These are phyloP conservation scores for Hypsopygia costalis DNA, from an alignment of 2,888 invertebrate genomes.

Conservation along the genomic window DNA sequence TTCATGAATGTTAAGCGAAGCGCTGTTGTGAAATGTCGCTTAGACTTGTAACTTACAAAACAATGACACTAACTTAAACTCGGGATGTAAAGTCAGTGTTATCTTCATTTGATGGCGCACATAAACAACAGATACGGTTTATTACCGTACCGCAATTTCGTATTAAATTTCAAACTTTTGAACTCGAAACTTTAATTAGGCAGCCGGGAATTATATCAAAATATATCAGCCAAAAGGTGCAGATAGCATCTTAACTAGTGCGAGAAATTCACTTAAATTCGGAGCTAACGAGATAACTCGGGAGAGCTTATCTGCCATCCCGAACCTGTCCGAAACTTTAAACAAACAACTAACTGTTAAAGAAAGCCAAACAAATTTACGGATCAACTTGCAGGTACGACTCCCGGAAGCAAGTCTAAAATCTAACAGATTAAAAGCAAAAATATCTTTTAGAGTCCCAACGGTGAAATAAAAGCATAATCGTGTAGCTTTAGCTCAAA, in stretches of 20 bases:
- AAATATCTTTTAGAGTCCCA: slow-evolving; percentile 36
- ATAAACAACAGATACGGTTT: slow-evolving; percentile 67
- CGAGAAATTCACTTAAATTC: slow-evolving; percentile 53
- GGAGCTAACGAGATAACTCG: slow-evolving; percentile 46
- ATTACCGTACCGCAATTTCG: slow-evolving; percentile 49
- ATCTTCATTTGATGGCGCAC: slow-evolving; percentile 66
- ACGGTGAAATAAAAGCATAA: slow-evolving; percentile 60
- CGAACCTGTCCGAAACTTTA: slow-evolving; percentile 50
- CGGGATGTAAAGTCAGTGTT: slow-evolving; percentile 65
- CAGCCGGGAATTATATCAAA: slow-evolving; percentile 39
- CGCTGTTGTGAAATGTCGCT: slow-evolving; percentile 69
- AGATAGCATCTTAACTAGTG: slow-evolving; percentile 41
- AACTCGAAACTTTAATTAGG: slow-evolving; percentile 48
- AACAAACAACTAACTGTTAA: slow-evolving; percentile 57
- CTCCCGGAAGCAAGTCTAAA: slow-evolving; percentile 36
- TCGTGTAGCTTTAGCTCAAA: slow-evolving; percentile 58
- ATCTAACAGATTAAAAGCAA: slow-evolving; percentile 37
- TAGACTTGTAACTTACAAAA: slow-evolving; percentile 73
- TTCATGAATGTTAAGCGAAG: slow-evolving; percentile 73
- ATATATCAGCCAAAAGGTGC: slow-evolving; percentile 41
- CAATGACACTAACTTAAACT: slow-evolving; percentile 75
- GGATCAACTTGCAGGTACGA: slow-evolving; percentile 37
- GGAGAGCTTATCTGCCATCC: slow-evolving; percentile 40
- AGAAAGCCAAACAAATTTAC: slow-evolving; percentile 54
- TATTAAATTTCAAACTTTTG: slow-evolving; percentile 58